These are phyloP conservation scores for Dendrolimus punctatus DNA, from an alignment of 1,140 invertebrate genomes.

Conservation along the genomic window DNA sequence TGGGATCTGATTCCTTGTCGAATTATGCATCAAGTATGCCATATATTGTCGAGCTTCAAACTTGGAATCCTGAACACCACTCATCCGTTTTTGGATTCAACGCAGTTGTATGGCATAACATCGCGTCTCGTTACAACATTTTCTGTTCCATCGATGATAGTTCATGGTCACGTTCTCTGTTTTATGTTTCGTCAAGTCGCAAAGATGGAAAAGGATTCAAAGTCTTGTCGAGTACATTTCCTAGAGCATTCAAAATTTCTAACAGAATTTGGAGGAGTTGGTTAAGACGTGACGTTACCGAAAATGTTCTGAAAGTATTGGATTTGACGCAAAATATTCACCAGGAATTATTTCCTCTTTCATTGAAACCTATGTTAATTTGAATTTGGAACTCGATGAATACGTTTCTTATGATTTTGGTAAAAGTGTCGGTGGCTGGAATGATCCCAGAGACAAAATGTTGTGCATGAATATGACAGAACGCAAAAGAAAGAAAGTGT, in stretches of 20 bases:
- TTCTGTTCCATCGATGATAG: constrained; percentile 35
- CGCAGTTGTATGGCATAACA: constrained; percentile 26
- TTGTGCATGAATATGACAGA: constrained; percentile 59
- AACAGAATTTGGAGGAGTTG: constrained; percentile 5
- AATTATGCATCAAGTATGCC: constrained; percentile 8
- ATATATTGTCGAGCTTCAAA: constrained; percentile 18
- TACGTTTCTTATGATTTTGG: constrained; percentile 23
- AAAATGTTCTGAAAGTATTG: constrained; percentile 19
- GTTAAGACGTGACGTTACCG: constrained; percentile 14
- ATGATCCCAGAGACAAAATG: constrained; percentile 50
- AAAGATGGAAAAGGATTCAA: constrained; percentile 26
- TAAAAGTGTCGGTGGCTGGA: constrained; percentile 33
- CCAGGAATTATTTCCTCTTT: constrained; percentile 23
- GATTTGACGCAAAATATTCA: constrained; percentile 15
- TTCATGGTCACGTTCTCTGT: constrained; percentile 36
- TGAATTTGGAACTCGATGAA: constrained; percentile 29
- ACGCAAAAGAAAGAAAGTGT: constrained; percentile 66
- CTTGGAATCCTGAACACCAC: constrained; percentile 29
- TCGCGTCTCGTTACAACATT: constrained; percentile 30
- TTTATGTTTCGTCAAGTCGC: constrained; percentile 31
- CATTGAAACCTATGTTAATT: constrained; percentile 23
- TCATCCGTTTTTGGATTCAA: constrained; percentile 28
- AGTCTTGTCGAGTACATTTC: constrained; percentile 26
- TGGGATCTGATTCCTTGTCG: constrained; percentile 10
- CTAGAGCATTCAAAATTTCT: constrained; percentile 25